A percentile compares a stretch with the other conserved stretches of the same genome.
phyloP scores from a whole-genome alignment of 2,888 invertebrate species.

The Drepana falcataria region DNA sequence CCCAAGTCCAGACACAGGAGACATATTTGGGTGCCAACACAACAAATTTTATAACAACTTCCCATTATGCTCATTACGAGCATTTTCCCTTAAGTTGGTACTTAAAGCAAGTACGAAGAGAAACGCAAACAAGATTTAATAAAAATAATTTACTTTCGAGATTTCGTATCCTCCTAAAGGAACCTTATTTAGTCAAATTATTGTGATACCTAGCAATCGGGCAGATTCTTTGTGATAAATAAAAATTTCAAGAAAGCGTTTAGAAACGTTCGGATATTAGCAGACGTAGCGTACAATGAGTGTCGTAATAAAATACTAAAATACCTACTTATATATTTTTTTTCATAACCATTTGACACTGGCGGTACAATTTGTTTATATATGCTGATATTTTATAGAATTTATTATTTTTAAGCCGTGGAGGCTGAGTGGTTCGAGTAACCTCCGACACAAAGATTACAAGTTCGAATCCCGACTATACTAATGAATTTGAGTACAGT shows the following conservation, averaged over 20 bases:
- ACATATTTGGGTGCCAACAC: too few species aligned
- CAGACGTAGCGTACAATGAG: background rate
- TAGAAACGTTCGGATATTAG: background rate
- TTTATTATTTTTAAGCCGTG: too few species aligned
- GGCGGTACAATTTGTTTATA: background rate
- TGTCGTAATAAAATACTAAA: background rate
- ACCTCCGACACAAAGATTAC: too few species aligned
- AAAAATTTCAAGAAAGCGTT: background rate
- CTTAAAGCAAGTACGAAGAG: background rate
- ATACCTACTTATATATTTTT: background rate
- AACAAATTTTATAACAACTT: too few species aligned
- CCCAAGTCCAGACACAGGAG: too few species aligned
- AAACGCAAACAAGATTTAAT: background rate
- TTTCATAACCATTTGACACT: background rate
- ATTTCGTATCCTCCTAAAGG: background rate
- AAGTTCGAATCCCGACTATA: too few species aligned
- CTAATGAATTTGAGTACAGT: too few species aligned
- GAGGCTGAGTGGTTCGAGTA: too few species aligned
- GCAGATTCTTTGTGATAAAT: background rate
- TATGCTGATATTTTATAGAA: too few species aligned
- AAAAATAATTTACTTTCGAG: background rate
- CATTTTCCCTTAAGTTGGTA: background rate
- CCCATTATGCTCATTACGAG: background rate
- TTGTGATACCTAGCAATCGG: background rate
- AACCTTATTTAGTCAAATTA: background rate